Percentiles rank a stretch among this genome's conserved stretches.
Evolutionary conservation across 2,113 vertebrate species (phyloP).

Genomic region (Pheucticus melanocephalus): DNA sequence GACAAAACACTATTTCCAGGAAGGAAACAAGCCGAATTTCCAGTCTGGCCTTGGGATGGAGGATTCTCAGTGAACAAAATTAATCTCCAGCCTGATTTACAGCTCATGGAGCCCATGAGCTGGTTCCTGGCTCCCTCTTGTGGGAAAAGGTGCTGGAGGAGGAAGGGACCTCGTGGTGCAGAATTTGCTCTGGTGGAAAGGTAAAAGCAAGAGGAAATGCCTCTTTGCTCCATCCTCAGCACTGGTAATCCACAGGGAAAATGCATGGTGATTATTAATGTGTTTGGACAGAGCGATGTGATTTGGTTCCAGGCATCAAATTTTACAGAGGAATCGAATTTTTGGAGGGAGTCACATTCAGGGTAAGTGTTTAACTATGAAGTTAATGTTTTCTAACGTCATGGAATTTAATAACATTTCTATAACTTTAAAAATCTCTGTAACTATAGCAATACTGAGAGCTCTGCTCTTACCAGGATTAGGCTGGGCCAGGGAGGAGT

Average conservation of each 20-base stretch:
- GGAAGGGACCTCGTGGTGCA: neutral
- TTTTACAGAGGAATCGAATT: neutral
- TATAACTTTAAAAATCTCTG: neutral
- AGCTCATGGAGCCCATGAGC: neutral
- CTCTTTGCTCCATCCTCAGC: neutral
- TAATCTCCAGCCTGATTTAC: neutral
- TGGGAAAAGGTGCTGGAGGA: neutral
- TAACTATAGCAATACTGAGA: neutral
- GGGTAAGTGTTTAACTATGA: fast-evolving
- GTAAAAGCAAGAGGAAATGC: neutral
- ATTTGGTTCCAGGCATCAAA: neutral
- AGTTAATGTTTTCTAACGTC: neutral
- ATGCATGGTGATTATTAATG: fast-evolving
- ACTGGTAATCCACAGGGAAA: neutral
- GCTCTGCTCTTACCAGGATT: neutral
- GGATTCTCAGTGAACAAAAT: neutral
- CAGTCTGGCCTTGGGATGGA: neutral
- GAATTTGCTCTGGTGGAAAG: neutral
- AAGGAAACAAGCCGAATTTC: neutral
- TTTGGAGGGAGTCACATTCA: neutral
- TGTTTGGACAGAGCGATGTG: neutral
- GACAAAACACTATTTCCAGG: neutral
- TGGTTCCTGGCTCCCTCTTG: slow-evolving; percentile 38
- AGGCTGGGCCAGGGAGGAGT: neutral
- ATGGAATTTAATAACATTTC: neutral